phyloP scores from a whole-genome alignment of 2,113 vertebrate genomes.

The Pavo muticus region DNA sequence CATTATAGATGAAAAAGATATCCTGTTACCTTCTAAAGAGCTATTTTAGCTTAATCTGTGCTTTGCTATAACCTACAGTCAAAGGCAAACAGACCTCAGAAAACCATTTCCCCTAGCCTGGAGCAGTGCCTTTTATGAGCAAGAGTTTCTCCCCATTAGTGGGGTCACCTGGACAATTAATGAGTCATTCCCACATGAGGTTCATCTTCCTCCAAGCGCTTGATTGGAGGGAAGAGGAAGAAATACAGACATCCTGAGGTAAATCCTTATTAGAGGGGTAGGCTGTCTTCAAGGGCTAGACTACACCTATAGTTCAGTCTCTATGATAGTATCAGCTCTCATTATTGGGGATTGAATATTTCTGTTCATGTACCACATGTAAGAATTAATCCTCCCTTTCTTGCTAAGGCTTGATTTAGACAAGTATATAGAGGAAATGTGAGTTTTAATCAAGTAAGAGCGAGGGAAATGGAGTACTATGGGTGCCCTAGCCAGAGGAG shows the following conservation, averaged over 20 bases:
- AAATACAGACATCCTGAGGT: neutral
- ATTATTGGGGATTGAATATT: neutral
- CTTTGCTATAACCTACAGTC: accelerated
- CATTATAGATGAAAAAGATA: accelerated
- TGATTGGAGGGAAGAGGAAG: neutral
- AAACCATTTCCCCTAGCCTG: accelerated
- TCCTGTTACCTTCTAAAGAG: neutral
- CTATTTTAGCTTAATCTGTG: accelerated
- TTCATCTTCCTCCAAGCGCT: neutral
- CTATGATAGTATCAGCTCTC: neutral
- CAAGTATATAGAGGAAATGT: neutral
- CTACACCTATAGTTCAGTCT: neutral
- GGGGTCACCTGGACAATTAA: neutral
- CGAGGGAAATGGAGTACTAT: neutral
- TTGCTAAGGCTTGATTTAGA: neutral
- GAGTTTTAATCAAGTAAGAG: neutral
- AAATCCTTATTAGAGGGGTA: neutral
- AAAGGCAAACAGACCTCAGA: accelerated
- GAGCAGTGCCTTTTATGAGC: neutral
- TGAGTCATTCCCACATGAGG: neutral
- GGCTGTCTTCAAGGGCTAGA: neutral
- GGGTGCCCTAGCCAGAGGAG: neutral
- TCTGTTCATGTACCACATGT: accelerated
- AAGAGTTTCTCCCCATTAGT: neutral
- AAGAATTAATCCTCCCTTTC: neutral